Evolutionary conservation across 2,797 vertebrate species (phyloP).

Genomic region (Urosaurus nigricauda): DNA sequence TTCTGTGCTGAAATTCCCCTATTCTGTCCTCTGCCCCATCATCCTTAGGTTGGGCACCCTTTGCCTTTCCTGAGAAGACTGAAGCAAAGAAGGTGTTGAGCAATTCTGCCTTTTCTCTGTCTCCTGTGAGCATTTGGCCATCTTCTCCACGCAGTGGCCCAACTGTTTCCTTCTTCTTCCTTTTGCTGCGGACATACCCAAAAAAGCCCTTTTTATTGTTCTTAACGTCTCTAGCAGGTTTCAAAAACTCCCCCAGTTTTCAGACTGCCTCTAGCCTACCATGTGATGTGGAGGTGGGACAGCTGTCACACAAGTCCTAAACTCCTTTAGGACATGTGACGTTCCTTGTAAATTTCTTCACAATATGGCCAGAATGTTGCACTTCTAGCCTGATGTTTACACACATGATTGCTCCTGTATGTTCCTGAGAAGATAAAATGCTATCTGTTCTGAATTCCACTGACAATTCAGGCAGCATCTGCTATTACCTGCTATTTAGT

Average conservation of each 20-base stretch:
- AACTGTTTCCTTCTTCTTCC: no score
- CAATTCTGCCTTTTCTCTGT: no score
- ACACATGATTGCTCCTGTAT: background rate
- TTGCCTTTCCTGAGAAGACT: no score
- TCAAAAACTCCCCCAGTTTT: conserved; percentile 43
- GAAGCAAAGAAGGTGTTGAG: no score
- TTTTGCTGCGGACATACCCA: no score
- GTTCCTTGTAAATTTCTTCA: background rate
- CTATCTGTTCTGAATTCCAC: background rate
- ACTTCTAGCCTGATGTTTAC: conserved; percentile 1
- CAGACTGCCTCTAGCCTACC: background rate
- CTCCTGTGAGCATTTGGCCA: no score
- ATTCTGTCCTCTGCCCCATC: no score
- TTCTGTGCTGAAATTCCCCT: no score
- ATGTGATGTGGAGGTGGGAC: conserved; percentile 3
- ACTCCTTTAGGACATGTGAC: background rate
- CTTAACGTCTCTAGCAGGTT: no score
- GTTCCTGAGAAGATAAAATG: background rate
- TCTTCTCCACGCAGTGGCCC: no score
- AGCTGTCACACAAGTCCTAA: background rate
- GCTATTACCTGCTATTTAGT: background rate
- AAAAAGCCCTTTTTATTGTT: no score
- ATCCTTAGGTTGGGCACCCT: no score
- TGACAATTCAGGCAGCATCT: conserved; percentile 4
- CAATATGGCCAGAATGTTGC: background rate